Base-by-base conservation (phyloP, 2,113 vertebrate species). In the Tetrao urogallus region DNA sequence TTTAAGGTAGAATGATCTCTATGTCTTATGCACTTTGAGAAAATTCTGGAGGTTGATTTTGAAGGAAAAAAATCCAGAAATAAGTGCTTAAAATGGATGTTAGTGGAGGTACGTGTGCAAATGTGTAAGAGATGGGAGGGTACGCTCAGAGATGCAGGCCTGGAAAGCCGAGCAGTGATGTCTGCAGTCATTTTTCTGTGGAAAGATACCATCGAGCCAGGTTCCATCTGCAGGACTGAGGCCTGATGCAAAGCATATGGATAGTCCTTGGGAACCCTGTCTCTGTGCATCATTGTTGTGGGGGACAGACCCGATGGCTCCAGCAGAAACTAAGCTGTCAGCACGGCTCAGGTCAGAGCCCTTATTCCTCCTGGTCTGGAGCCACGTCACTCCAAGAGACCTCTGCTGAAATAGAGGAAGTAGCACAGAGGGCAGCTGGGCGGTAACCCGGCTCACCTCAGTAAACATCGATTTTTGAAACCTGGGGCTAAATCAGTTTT, bases 211-310 rank as follows among this genome's bases (percentile, higher is more conserved):
- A 27, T 36, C 14, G 71, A 78, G 42, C 8, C 56, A 52, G 56
- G 32, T 32, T 88, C 54, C 16, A 28, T 19, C 38, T n/a, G 38
- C 32, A 38, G 78, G 61, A 40, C 30, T 61, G 21, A 22, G 34
- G 30, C 52, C 75, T 72, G 16, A 13, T 71, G 25, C 69, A 61
- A 48, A 71, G 52, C 14, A 65, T 15, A 22, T 70, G 61, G 17
- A 15, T 6, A 61, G 2, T 25, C 50, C 66, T 19, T 78, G n/a
- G 47, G 74, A 36, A 71, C 42, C 32, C 18, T 63, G 34, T 25
- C 18, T 58, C 38, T 28, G 4, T 8, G 7, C 28, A 24, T 21
- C 54, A 1, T 13, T 65, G 50, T 40, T 81, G 34, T 0, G 0
- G 27, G 20, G 27, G n/a, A 52, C 52, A 71, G 61, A 56, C 58